Base-by-base conservation (phyloP, 37 sponge, comb jelly and placozoan species). In the Petrosia ficiformis region DNA sequence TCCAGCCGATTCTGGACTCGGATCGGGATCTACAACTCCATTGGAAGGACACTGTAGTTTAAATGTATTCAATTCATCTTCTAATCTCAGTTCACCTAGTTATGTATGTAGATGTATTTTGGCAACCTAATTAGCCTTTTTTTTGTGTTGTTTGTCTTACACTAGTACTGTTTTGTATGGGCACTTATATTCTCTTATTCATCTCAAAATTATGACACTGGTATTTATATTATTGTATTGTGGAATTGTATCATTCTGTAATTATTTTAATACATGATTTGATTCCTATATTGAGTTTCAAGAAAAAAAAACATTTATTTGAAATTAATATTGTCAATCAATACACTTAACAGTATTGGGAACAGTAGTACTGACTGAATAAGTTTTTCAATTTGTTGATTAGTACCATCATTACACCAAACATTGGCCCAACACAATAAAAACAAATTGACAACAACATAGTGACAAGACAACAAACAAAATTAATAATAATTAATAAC, bases 1-100 rank as follows among this genome's bases (percentile, higher is more conserved):
- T n/a, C 77, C 84, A 30, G 71, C 88, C 22, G 88, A 87, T n/a
- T 87, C 88, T 31, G 88, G 88, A 1, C 67, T 82, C 69, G 88
- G 71, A 24, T 56, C 63, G 29, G 10, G n/a, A 4, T 8, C 25
- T 16, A 43, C 57, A 5, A 78, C 40, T 35, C 73, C 79, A 21
- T 42, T 85, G 3, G 77, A 68, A 11, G 22, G 67, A 19, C 28
- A 25, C 1, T 68, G 58, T 21, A 24, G 28, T 44, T 70, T 68
- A 33, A n/a, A 68, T 16, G 69, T 39, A 6, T 35, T 35, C 63
- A n/a, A 61, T 29, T 61, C 63, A n/a, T n/a, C 63, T 26, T 48
- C 54, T 19, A 48, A 8, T 14, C 8, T 14, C 54, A 19, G 14
- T 19, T 74, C 75, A 31, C 75, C 75, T 4, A 24, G n/a, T 33